Base-by-base conservation (phyloP, 1,140 invertebrate genomes). In the Druon quercuslanigerum region DNA sequence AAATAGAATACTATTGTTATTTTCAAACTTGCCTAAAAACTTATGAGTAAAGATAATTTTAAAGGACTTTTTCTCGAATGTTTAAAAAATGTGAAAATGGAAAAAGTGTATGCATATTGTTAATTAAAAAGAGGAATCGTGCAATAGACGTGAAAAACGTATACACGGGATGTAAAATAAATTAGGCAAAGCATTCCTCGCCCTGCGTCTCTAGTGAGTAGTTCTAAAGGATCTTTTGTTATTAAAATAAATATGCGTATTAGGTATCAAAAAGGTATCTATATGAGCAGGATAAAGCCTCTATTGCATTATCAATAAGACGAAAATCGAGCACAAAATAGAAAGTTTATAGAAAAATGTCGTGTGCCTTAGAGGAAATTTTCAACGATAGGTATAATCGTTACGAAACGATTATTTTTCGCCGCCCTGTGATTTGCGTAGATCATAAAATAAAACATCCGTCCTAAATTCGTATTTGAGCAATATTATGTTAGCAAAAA, bases 171-270 rank as follows among this genome's bases (percentile, higher is more conserved):
- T 66, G 60, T 66, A 66, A 46, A 46, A 66, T 66, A 40, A 66
- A 46, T 13, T 66, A 66, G 60, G 14, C 60, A 66, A 66, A 40
- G 60, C 60, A 66, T 66, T 66, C 60, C 60, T 66, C 60, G 40
- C 16, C 60, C 60, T 66, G 60, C 60, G 25, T 25, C 40, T 33
- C 60, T 66, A 66, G 60, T 66, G 60, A 66, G 25, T 66, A 66
- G 40, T 40, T 60, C 13, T 60, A 60, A 60, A 60, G 57, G 25
- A 20, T 46, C 60, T 66, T 66, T 66, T 66, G 60, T 66, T 66
- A 66, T 66, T 8, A 66, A 46, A 46, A 46, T 46, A 46, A 3
- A 66, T 16, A 66, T 40, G 40, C n/a, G 13, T 25, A 25, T 25
- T 40, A 25, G 56, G 25, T 60, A 60, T 60, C n/a, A 20, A 57